Percentiles rank a stretch among this genome's conserved stretches.
Conservation (phyloP, 2,113 vertebrate species). For the Taxidea taxus region DNA sequence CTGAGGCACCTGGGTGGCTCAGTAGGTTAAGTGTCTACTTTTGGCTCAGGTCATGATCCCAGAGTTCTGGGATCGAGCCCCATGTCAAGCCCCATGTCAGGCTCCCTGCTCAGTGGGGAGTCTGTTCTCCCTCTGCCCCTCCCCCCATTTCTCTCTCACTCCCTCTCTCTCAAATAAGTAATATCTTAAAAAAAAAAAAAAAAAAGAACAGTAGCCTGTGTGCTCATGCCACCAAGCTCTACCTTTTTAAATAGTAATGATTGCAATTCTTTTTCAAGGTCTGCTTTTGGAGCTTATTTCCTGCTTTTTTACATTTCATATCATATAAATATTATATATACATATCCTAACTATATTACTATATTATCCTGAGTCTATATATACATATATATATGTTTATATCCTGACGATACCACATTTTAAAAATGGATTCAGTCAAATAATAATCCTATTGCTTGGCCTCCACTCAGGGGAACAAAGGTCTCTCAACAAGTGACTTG, state of each 20-base stretch:
- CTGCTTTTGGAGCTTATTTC: conserved; percentile 22
- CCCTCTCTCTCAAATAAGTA: background rate
- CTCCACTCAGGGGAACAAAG: background rate
- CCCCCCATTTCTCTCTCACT: background rate
- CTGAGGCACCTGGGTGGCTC: background rate
- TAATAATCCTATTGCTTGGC: conserved; percentile 36
- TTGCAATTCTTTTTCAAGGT: conserved; percentile 13
- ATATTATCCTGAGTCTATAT: background rate
- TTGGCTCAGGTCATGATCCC: background rate
- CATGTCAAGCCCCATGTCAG: too few relatives aligned
- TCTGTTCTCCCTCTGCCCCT: background rate
- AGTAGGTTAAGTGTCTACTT: background rate
- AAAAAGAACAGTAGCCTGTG: background rate
- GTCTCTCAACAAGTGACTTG: background rate
- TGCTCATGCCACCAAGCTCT: background rate
- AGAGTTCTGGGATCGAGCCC: background rate
- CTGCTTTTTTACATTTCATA: conserved; percentile 20
- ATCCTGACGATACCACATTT: conserved; percentile 17
- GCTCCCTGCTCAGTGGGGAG: background rate
- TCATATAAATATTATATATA: background rate
- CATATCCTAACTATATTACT: background rate
- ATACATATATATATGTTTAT: conserved; percentile 21
- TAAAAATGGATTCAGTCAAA: conserved; percentile 40
- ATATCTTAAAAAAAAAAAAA: background rate
- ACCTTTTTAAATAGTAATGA: background rate